phyloP scores from a whole-genome alignment of 1,140 invertebrate genomes.

The Heterodera schachtii region DNA sequence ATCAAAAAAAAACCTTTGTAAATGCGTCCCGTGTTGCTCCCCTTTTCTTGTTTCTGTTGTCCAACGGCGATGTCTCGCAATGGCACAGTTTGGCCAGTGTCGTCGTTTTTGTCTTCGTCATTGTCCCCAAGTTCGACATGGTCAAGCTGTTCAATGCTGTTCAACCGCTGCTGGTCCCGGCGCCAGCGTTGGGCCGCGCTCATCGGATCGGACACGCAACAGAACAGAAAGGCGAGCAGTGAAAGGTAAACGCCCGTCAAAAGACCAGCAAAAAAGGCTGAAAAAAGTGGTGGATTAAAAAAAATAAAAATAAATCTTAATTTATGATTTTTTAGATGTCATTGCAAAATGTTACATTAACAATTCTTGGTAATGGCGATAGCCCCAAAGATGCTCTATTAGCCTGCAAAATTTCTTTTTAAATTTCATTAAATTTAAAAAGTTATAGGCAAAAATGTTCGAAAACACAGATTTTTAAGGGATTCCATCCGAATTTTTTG shows the following conservation, averaged over 20 bases:
- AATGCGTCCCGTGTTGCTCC: slow-evolving; percentile 11
- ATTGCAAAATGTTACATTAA: too few relatives aligned
- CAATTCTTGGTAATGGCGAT: too few relatives aligned
- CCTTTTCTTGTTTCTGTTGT: too few relatives aligned
- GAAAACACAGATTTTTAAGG: too few relatives aligned
- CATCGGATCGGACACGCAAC: slow-evolving; percentile 61
- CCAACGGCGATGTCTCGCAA: too few relatives aligned
- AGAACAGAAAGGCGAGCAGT: slow-evolving; percentile 52
- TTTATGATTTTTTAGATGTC: too few relatives aligned
- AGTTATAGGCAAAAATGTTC: too few relatives aligned
- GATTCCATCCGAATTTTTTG: too few relatives aligned
- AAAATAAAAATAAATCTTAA: neutral
- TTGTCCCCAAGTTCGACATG: neutral
- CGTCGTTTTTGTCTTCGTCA: neutral
- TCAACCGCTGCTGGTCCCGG: neutral
- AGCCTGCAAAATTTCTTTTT: too few relatives aligned
- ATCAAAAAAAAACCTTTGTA: slow-evolving; percentile 32
- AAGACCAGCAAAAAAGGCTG: slow-evolving; percentile 56
- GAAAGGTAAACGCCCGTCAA: slow-evolving; percentile 59
- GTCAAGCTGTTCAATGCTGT: neutral
- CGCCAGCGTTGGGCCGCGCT: neutral
- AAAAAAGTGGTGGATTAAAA: slow-evolving; percentile 28
- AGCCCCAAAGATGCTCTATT: too few relatives aligned
- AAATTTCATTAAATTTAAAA: too few relatives aligned
- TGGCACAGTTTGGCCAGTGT: too few relatives aligned